Base-by-base conservation (phyloP, 1,140 invertebrate genomes). In the Ylistrum balloti region DNA sequence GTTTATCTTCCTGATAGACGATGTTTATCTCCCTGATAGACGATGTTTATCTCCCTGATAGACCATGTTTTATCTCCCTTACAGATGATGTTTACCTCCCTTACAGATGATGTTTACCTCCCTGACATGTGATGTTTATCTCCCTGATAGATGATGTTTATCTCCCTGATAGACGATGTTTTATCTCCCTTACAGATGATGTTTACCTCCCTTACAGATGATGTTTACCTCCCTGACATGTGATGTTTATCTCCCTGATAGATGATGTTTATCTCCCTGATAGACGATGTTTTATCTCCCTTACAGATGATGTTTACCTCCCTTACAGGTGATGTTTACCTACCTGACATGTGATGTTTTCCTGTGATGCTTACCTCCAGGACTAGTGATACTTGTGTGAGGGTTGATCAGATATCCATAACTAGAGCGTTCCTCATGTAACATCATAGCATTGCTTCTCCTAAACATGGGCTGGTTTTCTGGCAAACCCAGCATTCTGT, bases 391-490 rank as follows among this genome's bases (percentile, higher is more conserved):
- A 11, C 97, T 97, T 90, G 97, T 94, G 95, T 99, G 98, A 1
- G 98, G 97, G 96, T 98, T 98, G 11, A 97, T 94, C 33, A 99
- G 94, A 74, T 97, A 97, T 15, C 96, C 96, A 9, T 91, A 92
- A 35, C 95, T 94, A 86, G 86, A 86, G 32, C 94, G 92, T 87
- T 97, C 97, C 90, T 95, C 96, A 34, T 96, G 95, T 95, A 98
- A 97, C 22, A 96, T 95, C 90, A 97, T 97, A 41, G 96, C 96
- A 96, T 98, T 98, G 3, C 97, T 97, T 92, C 97, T 96, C 87
- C 97, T 97, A 94, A 99, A 98, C 89, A 97, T 96, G 0, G 98
- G 98, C 88, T 97, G 96, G 86, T 97, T 97, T 86, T 97, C 94
- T 15, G 97, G 97, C 90, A 99, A 94, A 33, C 97, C 97, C 87